Percentiles rank a stretch among this genome's conserved stretches.
These are phyloP conservation scores for Oreochromis spilurus DNA, from an alignment of 2,113 vertebrate genomes.

Conservation along the genomic window DNA sequence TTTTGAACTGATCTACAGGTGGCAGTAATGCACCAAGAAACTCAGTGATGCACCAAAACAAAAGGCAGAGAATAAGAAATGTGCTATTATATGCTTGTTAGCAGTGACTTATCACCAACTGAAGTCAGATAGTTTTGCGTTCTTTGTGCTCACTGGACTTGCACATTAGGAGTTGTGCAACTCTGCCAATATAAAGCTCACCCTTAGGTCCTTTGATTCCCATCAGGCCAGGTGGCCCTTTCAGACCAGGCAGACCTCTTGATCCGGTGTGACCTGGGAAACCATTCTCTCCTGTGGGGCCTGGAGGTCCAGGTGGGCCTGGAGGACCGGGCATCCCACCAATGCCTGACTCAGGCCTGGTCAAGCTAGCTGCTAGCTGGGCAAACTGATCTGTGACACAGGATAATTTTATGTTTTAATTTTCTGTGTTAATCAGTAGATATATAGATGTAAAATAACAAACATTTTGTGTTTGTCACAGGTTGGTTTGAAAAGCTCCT, in stretches of 20 bases:
- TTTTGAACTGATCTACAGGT: not conserved
- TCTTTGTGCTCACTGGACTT: not conserved
- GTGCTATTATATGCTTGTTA: not conserved
- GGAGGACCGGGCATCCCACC: slow-evolving; percentile 80
- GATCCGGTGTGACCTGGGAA: slow-evolving; percentile 87
- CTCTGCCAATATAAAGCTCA: slow-evolving; percentile 48
- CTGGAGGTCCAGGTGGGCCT: slow-evolving; percentile 78
- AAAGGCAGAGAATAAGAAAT: not conserved
- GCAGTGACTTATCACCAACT: not conserved
- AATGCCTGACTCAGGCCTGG: slow-evolving; percentile 82
- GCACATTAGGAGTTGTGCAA: rapidly evolving
- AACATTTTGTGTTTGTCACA: not conserved
- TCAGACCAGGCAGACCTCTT: slow-evolving; percentile 89
- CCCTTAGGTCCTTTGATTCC: slow-evolving; percentile 91
- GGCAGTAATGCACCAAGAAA: not conserved
- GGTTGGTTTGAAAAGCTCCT: not conserved
- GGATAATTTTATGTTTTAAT: not conserved
- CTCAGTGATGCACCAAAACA: not conserved
- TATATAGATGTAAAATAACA: not conserved
- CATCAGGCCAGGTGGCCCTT: slow-evolving; percentile 85
- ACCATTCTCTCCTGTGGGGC: slow-evolving; percentile 83
- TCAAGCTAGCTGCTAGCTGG: slow-evolving; percentile 90
- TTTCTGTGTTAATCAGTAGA: not conserved
- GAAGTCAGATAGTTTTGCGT: not conserved
- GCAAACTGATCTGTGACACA: slow-evolving; percentile 85